Evolutionary conservation across 2,113 vertebrate genomes (phyloP).

Genomic region (Otocyon megalotis): DNA sequence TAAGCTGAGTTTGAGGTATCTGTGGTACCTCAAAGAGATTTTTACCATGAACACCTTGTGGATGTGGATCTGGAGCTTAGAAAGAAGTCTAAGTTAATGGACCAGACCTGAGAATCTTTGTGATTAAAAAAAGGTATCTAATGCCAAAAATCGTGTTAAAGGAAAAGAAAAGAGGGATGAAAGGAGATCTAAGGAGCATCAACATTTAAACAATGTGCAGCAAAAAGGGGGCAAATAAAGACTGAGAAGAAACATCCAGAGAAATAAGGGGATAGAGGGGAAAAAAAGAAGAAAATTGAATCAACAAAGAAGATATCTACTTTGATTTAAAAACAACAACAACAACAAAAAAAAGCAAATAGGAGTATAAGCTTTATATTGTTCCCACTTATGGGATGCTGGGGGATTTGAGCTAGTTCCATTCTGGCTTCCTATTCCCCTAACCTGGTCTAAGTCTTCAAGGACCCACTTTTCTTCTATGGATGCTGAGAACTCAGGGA

Average conservation of each 20-base stretch:
- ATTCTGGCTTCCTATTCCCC: background rate
- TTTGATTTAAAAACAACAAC: background rate
- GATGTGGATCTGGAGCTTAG: background rate
- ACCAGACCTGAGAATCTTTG: background rate
- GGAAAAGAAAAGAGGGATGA: background rate
- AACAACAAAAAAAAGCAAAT: background rate
- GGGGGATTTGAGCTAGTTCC: background rate
- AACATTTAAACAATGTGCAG: background rate
- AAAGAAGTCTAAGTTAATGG: background rate
- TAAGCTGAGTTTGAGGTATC: constrained; percentile 37
- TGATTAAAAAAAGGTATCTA: background rate
- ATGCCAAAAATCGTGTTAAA: background rate
- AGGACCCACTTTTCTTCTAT: background rate
- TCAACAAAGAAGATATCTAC: background rate
- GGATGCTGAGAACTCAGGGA: background rate
- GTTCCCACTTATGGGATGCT: background rate
- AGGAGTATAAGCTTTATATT: background rate
- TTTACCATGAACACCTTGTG: background rate
- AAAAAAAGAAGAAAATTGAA: background rate
- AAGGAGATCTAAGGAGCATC: background rate
- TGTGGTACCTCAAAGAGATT: background rate
- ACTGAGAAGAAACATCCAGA: background rate
- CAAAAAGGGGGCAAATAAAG: background rate
- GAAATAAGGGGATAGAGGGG: background rate
- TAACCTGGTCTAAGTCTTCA: background rate